These are phyloP conservation scores for Loriculus beryllinus DNA, from an alignment of 2,797 vertebrate species.

Conservation along the genomic window DNA sequence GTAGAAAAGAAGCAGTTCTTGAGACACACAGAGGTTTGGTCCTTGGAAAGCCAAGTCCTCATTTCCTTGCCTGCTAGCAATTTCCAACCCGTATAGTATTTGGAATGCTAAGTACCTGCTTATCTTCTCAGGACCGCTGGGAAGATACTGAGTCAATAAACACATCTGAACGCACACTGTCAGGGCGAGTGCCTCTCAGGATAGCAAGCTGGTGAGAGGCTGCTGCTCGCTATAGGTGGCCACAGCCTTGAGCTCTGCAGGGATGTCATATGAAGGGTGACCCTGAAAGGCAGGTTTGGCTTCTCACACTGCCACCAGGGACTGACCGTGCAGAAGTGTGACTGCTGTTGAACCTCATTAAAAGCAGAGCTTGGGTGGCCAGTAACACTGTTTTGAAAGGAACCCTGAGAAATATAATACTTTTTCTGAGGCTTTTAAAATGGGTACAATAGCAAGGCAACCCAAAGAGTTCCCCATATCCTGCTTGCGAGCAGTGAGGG, in stretches of 20 bases:
- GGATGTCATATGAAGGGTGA: fast-evolving
- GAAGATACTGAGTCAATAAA: not conserved
- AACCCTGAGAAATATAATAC: not conserved
- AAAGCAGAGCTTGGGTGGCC: not conserved
- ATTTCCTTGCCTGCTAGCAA: not conserved
- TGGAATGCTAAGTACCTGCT: not conserved
- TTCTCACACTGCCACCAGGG: not conserved
- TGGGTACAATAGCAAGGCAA: fast-evolving
- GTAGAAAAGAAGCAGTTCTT: not conserved
- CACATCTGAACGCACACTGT: not conserved
- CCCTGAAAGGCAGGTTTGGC: not conserved
- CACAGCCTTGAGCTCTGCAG: not conserved
- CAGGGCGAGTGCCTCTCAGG: not conserved
- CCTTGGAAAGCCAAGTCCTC: not conserved
- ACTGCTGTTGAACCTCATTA: not conserved
- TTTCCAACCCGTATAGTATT: not conserved
- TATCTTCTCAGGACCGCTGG: not conserved
- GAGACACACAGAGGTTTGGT: not conserved
- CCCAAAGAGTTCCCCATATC: not conserved
- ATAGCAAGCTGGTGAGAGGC: not conserved
- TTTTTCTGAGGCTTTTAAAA: not conserved
- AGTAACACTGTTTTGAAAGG: not conserved
- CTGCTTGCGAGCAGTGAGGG: not conserved
- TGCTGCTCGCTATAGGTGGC: not conserved
- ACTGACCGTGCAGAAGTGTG: not conserved